Conservation (phyloP, 2,888 invertebrate species). For the Drosophila antonietae region DNA sequence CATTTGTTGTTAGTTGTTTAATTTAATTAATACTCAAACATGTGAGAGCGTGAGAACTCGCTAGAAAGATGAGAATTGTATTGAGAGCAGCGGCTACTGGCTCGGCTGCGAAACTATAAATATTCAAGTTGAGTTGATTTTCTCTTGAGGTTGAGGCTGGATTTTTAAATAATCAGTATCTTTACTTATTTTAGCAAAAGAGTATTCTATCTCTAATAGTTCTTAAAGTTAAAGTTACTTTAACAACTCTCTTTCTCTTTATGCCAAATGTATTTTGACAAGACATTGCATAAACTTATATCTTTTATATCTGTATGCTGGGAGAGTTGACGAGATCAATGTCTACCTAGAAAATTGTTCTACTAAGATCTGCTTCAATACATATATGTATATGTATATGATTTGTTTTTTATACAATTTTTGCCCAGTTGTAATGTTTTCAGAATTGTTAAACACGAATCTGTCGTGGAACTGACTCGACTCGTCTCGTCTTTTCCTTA, state of each 20-base stretch:
- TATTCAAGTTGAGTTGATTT: not conserved
- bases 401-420: no score
- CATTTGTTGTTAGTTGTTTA: slow-evolving; percentile 74
- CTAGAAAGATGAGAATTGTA: not conserved
- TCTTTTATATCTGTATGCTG: no score
- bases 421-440: not conserved
- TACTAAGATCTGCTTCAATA: not conserved
- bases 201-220: no score
- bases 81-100: not conserved
- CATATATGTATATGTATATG: not conserved
- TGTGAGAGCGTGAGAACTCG: slow-evolving; percentile 61
- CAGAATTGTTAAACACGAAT: not conserved
- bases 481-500: slow-evolving; percentile 8
- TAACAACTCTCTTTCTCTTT: no score
- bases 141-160: not conserved
- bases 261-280: no score
- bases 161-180: not conserved
- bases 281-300: no score
- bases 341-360: no score
- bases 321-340: no score
- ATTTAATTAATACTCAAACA: slow-evolving; percentile 72
- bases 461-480: slow-evolving; percentile 1
- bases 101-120: not conserved
- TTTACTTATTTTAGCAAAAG: no score
- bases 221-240: no score